Evolutionary conservation across 2,888 invertebrate species (phyloP), one percentile per base, ranked within the genome.

Genomic region (Hypercompe scribonia): DNA sequence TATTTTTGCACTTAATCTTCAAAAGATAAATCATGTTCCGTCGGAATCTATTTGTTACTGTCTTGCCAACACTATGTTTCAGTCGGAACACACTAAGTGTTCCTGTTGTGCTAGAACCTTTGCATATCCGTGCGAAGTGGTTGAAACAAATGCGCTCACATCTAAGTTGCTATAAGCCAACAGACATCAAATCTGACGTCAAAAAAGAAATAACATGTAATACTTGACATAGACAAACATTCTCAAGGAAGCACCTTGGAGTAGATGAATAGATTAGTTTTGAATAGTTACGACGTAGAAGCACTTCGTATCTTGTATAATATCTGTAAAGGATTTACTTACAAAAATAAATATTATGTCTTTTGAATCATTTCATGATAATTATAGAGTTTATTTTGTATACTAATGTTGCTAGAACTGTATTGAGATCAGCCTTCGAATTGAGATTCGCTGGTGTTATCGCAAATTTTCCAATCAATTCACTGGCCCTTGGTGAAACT

Each of bases 101-200:
- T 86, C 58, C 88, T 78, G 90, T 91, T 90, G 91, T 91, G 84
- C 72, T 75, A 76, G 84, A 85, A 86, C 86, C 88, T 89, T 86
- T 86, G 86, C 86, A 86, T 86, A 86, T 81, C 78, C 77, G 71
- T 78, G 80, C 76, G 77, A 81, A 85, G 83, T 83, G 84, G 80
- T 39, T 77, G 81, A 84, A 88, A 89, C 90, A 89, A 90, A 89
- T 85, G 88, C 82, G 79, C 71, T 39, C 10, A 72, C 68, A 78
- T 76, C 71, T 50, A 61, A 72, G 58, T 31, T 28, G 31, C 65
- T 74, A 67, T 73, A 67, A 74, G 63, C 68, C 72, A n/a, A 28
- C 72, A 75, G 74, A 74, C 71, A 80, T 72, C 73, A 78, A 78
- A 54, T 50, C 36, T 65, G 39, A 64, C 36, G 63, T 67, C 72